Evolutionary conservation across 2,888 invertebrate species (phyloP), one percentile per base, ranked within the genome.

Genomic region (Lochmaea crataegi): DNA sequence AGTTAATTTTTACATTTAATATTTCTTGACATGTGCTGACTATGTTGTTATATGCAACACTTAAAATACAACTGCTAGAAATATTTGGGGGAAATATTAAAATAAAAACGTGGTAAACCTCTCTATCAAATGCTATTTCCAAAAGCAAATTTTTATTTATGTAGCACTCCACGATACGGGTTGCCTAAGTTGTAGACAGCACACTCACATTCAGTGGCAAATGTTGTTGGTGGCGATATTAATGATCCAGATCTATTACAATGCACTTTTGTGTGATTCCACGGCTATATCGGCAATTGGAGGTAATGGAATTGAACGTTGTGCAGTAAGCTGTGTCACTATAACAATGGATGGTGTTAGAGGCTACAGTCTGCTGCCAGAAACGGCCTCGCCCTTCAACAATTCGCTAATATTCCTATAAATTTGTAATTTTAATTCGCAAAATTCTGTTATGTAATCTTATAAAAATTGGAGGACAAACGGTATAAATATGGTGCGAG

Each of bases 241-340:
- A 75, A 75, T 72, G 75, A 72, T 75, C 65, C 66, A 69, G 61
- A 70, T 73, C 67, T 66, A 64, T 71, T 67, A 74, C 74, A 71
- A 74, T 74, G 71, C 65, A 74, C 74, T 74, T 74, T 74, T 74
- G 74, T 71, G 68, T 61, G 64, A 48, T 51, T 41, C 53, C 58
- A 42, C 57, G n/a, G 53, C 53, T 22, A 68, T 72, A 68, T 71
- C 41, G 71, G 68, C 64, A 74, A 74, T 74, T 68, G 70, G 71
- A 74, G 68, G 70, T 74, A 68, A 74, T 74, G 65, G 74, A 71
- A 71, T 71, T 32, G 68, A 74, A 73, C 70, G 67, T 70, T 73
- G 73, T 73, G 63, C 66, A 65, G 51, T 72, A 73, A 73, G 61
- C 65, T 73, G 69, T 72, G 72, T 68, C 72, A 68, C 72, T 64